These are phyloP conservation scores for Oryzias curvinotus DNA, from an alignment of 2,113 vertebrate genomes.

Conservation along the genomic window DNA sequence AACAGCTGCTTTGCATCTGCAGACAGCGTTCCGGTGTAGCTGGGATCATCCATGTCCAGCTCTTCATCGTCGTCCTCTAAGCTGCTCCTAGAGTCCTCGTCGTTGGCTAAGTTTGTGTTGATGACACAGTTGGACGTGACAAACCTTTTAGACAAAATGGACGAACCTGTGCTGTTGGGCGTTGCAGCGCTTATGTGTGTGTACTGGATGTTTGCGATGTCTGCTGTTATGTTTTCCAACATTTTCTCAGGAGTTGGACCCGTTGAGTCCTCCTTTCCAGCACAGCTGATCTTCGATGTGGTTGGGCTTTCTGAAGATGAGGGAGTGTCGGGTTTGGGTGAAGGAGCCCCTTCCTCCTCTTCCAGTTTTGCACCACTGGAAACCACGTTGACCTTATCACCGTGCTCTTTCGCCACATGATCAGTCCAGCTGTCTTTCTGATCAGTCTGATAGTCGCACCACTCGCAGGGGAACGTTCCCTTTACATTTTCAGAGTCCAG, in stretches of 20 bases:
- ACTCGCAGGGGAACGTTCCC: conserved; percentile 93
- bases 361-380: conserved; percentile 84
- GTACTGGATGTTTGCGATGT: conserved; percentile 85
- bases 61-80: conserved; percentile 95
- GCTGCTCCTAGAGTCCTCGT: conserved; percentile 85
- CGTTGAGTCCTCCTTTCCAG: conserved; percentile 78
- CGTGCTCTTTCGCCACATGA: conserved; percentile 96
- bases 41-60: conserved; percentile 88
- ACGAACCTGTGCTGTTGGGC: conserved; percentile 84
- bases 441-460: conserved; percentile 95
- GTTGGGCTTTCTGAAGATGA: conserved; percentile 79
- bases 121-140: conserved; percentile 79
- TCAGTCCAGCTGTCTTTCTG: conserved; percentile 91
- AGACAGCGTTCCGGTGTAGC: conserved; percentile 83
- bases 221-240: conserved; percentile 76
- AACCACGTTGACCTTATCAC: conserved; percentile 94
- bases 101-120: conserved; percentile 84
- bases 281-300: conserved; percentile 78
- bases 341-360: conserved; percentile 73
- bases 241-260: conserved; percentile 74
- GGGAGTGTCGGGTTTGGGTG: conserved; percentile 79
- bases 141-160: conserved; percentile 90
- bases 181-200: conserved; percentile 86
- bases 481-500: conserved; percentile 75
- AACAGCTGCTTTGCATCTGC: conserved; percentile 90